These are phyloP conservation scores for Siderastrea radians DNA, from an alignment of 92 coral and sea anemone species.

Conservation along the genomic window DNA sequence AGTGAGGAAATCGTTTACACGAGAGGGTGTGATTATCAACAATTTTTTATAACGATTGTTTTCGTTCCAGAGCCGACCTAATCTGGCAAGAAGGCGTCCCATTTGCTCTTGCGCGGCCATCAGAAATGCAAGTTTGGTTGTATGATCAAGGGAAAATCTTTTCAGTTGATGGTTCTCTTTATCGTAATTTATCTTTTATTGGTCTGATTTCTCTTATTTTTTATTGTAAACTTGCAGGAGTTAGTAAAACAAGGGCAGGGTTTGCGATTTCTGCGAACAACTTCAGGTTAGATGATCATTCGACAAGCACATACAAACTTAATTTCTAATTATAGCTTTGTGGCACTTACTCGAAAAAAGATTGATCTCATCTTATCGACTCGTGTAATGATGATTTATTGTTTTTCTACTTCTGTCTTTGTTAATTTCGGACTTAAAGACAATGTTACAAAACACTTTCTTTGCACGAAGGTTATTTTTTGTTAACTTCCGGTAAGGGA, in stretches of 20 bases:
- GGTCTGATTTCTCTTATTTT: neutral
- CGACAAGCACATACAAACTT: too few relatives aligned
- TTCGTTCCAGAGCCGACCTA: constrained; percentile 26
- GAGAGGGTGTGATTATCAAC: neutral
- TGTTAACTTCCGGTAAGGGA: neutral
- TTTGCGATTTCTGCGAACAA: constrained; percentile 12
- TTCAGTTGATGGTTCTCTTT: neutral
- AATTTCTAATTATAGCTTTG: too few relatives aligned
- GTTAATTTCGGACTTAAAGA: neutral
- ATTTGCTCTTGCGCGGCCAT: constrained; percentile 3
- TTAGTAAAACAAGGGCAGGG: neutral
- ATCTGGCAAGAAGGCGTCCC: neutral
- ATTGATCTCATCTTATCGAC: too few relatives aligned
- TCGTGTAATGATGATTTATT: neutral
- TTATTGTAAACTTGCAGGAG: constrained; percentile 18
- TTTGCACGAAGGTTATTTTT: neutral
- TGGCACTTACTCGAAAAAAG: too few relatives aligned
- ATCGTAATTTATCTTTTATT: neutral
- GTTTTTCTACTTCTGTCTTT: neutral
- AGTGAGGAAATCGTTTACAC: constrained; percentile 8
- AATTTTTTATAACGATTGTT: neutral
- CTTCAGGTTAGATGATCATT: neutral
- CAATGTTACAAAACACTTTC: neutral
- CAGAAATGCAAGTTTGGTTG: constrained; percentile 9
- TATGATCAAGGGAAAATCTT: neutral